phyloP scores from a whole-genome alignment of 2,113 vertebrate genomes.

The Cyanoderma ruficeps region DNA sequence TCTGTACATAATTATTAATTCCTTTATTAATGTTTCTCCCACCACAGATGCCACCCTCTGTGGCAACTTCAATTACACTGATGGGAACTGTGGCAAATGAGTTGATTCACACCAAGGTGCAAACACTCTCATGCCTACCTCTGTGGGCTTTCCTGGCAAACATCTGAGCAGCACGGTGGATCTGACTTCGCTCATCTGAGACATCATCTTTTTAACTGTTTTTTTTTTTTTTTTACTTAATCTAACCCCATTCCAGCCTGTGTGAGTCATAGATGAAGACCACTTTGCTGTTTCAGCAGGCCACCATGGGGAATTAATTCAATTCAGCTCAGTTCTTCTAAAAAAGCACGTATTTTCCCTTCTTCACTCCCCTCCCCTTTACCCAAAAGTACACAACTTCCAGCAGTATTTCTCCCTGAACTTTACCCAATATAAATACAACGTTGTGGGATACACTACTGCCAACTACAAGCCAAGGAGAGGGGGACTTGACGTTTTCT shows the following conservation, averaged over 20 bases:
- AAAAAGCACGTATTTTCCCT: background rate
- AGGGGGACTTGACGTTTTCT: conserved; percentile 5
- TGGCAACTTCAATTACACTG: background rate
- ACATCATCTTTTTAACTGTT: background rate
- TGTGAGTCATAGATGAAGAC: background rate
- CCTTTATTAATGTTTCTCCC: background rate
- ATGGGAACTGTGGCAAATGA: background rate
- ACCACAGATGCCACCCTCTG: background rate
- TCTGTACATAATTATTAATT: background rate
- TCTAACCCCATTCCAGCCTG: background rate
- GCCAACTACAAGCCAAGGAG: conserved; percentile 25
- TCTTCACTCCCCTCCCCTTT: background rate
- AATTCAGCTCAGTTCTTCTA: background rate
- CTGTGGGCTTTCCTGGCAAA: conserved; percentile 28
- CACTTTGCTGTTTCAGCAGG: conserved; percentile 51
- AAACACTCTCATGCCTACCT: background rate
- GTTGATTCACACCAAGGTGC: conserved; percentile 9
- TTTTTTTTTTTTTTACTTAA: background rate
- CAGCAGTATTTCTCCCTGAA: conserved; percentile 47
- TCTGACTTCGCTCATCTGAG: conserved; percentile 4
- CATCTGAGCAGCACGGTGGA: background rate
- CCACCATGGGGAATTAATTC: background rate
- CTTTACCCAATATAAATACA: conserved; percentile 31
- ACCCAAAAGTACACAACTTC: background rate
- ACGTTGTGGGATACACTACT: background rate